Evolutionary conservation across 2,797 vertebrate genomes (phyloP), one percentile per base, ranked within the genome.

Genomic region (Protosalanx chinensis): DNA sequence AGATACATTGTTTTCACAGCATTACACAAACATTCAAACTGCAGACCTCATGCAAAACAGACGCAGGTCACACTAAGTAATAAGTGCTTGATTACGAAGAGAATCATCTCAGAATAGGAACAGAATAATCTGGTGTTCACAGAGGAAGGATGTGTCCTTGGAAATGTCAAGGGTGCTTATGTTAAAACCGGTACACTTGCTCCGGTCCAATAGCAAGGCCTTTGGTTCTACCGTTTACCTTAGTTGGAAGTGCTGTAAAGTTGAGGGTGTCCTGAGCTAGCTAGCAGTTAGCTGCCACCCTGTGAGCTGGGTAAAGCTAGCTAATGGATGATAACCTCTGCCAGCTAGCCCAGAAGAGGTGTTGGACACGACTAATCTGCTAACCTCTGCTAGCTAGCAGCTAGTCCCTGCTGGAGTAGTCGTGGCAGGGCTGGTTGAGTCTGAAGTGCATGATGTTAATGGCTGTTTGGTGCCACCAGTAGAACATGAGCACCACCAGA

Each of bases 381-480:
- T 60, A 60, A 20, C 58, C 23, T 6, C 12, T 5, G 59, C 13
- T 61, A 15, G 59, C 23, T 61, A 18, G 61, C 33, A n/a, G 16
- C 73, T 90, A 92, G 73, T 75, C 85, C 67, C 78, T 90, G 4
- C 76, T 51, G 53, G 73, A 78, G 59, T 5, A 75, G 46, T 82
- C 76, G 0, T 90, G 90, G 74, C 97, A 99, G 59, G 95, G 90
- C 86, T 92, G 92, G 86, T 92, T 96, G 83, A 97, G 97, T 71
- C 97, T 94, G 80, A 97, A 98, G 61, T 91, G 93, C 94, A 96
- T 97, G 88, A 98, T 95, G 83, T 94, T 90, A 16, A 97, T 88
- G 0, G 95, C 96, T 0, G 96, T 96, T 74, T 99, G 96, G 73
- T 98, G 97, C 97, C 97, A 99, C 97, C 97, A 99, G 66, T 98